Conservation (phyloP, 2,113 vertebrate species). For the Tragelaphus strepsiceros region DNA sequence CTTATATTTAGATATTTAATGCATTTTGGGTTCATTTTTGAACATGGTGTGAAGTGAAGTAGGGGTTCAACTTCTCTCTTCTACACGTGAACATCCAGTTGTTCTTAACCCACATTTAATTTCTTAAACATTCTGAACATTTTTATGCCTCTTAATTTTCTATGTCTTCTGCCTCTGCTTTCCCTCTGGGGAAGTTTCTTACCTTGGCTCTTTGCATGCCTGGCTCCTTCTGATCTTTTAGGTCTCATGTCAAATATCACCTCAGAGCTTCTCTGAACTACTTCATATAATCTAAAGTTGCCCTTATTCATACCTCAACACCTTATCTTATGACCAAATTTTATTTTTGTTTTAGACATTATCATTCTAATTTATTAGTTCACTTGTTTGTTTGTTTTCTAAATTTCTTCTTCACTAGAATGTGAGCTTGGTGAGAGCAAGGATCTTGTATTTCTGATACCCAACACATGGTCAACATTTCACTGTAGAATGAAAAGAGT, state of each 20-base stretch:
- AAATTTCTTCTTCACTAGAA: neutral
- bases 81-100: neutral
- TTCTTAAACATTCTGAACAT: neutral
- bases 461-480: neutral
- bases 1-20: neutral
- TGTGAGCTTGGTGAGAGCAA: neutral
- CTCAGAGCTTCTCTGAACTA: neutral
- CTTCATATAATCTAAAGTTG: neutral
- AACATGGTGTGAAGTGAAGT: neutral
- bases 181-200: neutral
- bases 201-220: neutral
- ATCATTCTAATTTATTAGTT: neutral
- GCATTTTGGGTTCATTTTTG: neutral
- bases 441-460: neutral
- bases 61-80: neutral
- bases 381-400: neutral
- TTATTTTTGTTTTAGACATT: constrained; percentile 6
- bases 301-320: neutral
- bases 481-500: neutral
- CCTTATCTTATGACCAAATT: neutral
- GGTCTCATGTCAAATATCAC: neutral
- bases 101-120: neutral
- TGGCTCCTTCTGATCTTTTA: neutral
- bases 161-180: neutral
- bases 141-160: constrained; percentile 8